These are phyloP conservation scores for Scytalopus superciliaris DNA, from an alignment of 2,113 vertebrate genomes.

Conservation along the genomic window DNA sequence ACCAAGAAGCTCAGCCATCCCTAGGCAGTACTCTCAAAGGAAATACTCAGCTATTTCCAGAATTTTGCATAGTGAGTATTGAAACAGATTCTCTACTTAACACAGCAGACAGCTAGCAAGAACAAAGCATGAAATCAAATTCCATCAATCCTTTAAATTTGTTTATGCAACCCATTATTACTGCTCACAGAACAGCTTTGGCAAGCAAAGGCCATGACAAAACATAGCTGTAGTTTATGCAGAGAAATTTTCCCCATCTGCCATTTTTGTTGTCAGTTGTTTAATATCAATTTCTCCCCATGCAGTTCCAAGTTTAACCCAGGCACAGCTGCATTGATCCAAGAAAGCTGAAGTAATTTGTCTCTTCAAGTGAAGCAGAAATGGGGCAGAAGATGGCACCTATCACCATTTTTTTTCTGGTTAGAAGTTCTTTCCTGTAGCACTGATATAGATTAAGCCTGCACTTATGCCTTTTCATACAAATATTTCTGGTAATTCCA, in stretches of 20 bases:
- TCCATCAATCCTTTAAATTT: not conserved
- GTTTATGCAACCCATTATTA: constrained; percentile 5
- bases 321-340: not conserved
- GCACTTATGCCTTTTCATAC: not conserved
- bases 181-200: constrained; percentile 25
- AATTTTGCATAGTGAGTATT: not conserved
- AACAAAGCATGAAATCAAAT: constrained; percentile 8
- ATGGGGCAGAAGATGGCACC: not conserved
- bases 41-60: constrained; percentile 1
- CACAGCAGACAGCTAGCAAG: not conserved
- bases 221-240: not conserved
- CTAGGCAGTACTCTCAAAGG: not conserved
- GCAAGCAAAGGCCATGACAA: constrained; percentile 17
- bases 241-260: constrained; percentile 24
- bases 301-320: not conserved
- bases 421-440: not conserved
- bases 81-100: constrained; percentile 28
- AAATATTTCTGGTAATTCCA: constrained; percentile 52
- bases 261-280: constrained; percentile 36
- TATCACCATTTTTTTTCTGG: not conserved
- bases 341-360: constrained; percentile 4
- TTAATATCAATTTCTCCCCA: constrained; percentile 7
- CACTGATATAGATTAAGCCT: not conserved
- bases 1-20: not conserved
- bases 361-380: constrained; percentile 4